phyloP scores from a whole-genome alignment of 2,797 vertebrate genomes.

The Rhinogobio ventralis region DNA sequence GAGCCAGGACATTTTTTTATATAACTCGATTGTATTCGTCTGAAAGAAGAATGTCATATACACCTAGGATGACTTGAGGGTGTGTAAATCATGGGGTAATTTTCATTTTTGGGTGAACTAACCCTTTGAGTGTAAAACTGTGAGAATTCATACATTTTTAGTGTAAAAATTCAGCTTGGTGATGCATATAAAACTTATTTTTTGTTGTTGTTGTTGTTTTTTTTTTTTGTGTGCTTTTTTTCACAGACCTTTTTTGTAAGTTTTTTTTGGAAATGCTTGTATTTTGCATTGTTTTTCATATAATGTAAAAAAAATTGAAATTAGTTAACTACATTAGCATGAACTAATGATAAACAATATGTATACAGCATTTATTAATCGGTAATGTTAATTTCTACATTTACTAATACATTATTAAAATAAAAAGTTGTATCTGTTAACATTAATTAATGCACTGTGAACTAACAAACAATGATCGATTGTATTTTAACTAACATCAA shows the following conservation, averaged over 20 bases:
- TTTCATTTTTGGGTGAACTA: too few relatives aligned
- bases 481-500: not conserved
- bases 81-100: too few relatives aligned
- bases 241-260: not conserved
- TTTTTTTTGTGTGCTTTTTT: too few relatives aligned
- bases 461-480: not conserved
- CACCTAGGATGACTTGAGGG: too few relatives aligned
- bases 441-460: not conserved
- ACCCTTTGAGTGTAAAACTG: not conserved
- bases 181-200: too few relatives aligned
- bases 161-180: not conserved
- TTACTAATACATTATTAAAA: not conserved
- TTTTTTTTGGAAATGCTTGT: not conserved
- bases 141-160: not conserved
- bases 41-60: too few relatives aligned
- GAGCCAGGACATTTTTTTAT: too few relatives aligned
- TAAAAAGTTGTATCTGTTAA: not conserved
- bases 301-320: too few relatives aligned
- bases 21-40: too few relatives aligned
- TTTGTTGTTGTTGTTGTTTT: not conserved
- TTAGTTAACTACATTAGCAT: too few relatives aligned
- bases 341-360: too few relatives aligned
- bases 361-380: not conserved
- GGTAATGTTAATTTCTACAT: not conserved
- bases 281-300: not conserved